Percentiles rank a stretch among this genome's conserved stretches.
Evolutionary conservation across 2,797 vertebrate species (phyloP).

Genomic region (Acropternis orthonyx): DNA sequence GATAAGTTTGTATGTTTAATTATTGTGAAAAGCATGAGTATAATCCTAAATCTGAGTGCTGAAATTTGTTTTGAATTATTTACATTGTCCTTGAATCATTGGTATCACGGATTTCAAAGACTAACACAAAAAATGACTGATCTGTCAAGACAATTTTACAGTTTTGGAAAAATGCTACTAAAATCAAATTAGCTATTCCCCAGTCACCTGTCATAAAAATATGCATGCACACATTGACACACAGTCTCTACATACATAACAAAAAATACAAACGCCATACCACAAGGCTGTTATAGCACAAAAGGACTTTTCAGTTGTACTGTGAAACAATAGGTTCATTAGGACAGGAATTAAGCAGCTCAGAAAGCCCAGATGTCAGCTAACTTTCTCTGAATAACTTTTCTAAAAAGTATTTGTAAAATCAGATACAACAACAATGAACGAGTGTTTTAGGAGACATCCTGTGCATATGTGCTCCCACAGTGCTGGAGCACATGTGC

Average conservation of each 20-base stretch:
- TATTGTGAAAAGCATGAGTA: not conserved
- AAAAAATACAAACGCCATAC: not conserved
- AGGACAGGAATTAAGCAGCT: not conserved
- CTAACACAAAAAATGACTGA: not conserved
- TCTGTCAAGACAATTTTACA: not conserved
- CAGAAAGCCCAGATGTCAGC: not conserved
- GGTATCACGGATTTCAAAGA: not conserved
- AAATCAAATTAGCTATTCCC: not conserved
- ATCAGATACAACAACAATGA: not conserved
- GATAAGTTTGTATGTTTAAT: constrained; percentile 33
- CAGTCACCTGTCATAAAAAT: not conserved
- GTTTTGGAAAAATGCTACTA: not conserved
- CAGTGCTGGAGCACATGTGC: not conserved
- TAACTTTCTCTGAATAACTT: not conserved
- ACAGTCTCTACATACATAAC: not conserved
- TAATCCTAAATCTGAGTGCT: not conserved
- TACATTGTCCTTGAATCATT: constrained; percentile 30
- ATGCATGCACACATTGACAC: not conserved
- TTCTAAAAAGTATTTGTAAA: not conserved
- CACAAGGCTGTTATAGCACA: not conserved
- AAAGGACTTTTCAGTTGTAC: not conserved
- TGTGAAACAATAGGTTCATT: not conserved
- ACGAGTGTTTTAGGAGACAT: not conserved
- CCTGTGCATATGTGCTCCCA: not conserved
- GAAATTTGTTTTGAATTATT: constrained; percentile 50